These are phyloP conservation scores for Drosophila crucigera DNA, from an alignment of 2,888 invertebrate species.

Conservation along the genomic window DNA sequence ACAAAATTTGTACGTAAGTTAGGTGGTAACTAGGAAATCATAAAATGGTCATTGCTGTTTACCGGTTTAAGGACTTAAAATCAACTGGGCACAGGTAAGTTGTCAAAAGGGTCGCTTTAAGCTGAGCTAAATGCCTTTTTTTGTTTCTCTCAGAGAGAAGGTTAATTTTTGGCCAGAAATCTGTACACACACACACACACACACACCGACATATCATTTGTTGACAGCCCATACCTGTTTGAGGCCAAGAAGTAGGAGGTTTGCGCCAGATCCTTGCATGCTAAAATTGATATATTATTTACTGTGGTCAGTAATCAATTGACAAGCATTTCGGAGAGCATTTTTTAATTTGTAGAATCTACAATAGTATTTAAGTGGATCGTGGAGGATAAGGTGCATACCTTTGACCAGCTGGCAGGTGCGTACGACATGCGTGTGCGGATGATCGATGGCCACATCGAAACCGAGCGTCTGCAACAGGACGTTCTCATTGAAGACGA, in stretches of 20 bases:
- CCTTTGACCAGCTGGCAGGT: slow-evolving; percentile 98
- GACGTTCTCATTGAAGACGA: slow-evolving; percentile 98
- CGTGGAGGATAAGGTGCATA: slow-evolving; percentile 81
- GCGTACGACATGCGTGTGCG: slow-evolving; percentile 98
- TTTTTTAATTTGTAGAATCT: slow-evolving; percentile 20
- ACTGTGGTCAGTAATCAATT: slow-evolving; percentile 60
- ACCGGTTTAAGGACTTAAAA: not conserved
- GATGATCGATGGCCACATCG: slow-evolving; percentile 99
- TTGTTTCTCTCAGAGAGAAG: slow-evolving; percentile 7
- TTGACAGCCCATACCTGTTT: slow-evolving; percentile 89
- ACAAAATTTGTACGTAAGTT: not conserved
- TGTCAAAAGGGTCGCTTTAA: slow-evolving; percentile 1
- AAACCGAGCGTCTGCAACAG: slow-evolving; percentile 98
- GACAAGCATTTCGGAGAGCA: slow-evolving; percentile 17
- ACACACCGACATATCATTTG: slow-evolving; percentile 8
- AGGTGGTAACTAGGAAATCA: slow-evolving; percentile 3
- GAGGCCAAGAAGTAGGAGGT: slow-evolving; percentile 99
- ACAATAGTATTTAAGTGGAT: slow-evolving; percentile 23
- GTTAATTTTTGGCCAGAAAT: not conserved
- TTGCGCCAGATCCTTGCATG: slow-evolving; percentile 98
- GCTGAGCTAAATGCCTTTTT: slow-evolving; percentile 13
- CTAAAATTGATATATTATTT: slow-evolving; percentile 86
- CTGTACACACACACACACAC: not conserved
- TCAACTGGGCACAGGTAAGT: slow-evolving; percentile 25
- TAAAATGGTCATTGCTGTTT: slow-evolving; percentile 11